Base-by-base conservation (phyloP, 2,113 vertebrate genomes). In the Anas platyrhynchos region DNA sequence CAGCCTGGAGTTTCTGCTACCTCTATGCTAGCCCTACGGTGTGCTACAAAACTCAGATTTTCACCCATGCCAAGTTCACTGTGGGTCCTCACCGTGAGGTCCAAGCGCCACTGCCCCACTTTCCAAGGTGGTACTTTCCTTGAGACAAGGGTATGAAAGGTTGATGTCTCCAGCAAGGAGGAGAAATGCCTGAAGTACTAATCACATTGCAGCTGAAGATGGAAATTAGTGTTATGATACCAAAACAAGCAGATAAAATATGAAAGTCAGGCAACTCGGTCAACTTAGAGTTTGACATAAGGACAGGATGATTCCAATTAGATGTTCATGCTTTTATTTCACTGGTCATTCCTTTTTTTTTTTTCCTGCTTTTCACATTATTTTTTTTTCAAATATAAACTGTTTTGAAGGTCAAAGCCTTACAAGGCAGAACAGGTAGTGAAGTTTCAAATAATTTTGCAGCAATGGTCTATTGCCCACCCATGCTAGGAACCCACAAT, bases 201-300 rank as follows among this genome's bases (percentile, higher is more conserved):
- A 67, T 27, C 58, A 44, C 54, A 13, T 25, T 75, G 74, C 61
- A 78, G 56, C 3, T 84, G 54, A 55, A 72, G 65, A 65, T 46
- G 54, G 27, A 69, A 77, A 50, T 58, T 41, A 7, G 36, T 48
- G 13, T 54, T 73, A 59, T 23, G 25, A 73, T 10, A 46, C 68
- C 78, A 96, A 89, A 95, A 52, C 29, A 93, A 93, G 68, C 63
- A 96, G 72, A 27, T 80, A 80, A 92, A 94, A 79, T 69, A 94
- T 58, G 54, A 80, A 91, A 96, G 59, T 67, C 82, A 76, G 79
- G 75, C n/a, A 89, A 79, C 50, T 36, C 14, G 10, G 41, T 82
- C 59, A 79, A 82, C 82, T 72, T 38, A 20, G 46, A 56, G 25
- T 67, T 87, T 55, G 79, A 73, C 71, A 76, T 46, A 88, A 61